Percentiles rank a stretch among this genome's conserved stretches.
phyloP scores from a whole-genome alignment of 2,113 vertebrate species.

The Amphiprion ocellaris region DNA sequence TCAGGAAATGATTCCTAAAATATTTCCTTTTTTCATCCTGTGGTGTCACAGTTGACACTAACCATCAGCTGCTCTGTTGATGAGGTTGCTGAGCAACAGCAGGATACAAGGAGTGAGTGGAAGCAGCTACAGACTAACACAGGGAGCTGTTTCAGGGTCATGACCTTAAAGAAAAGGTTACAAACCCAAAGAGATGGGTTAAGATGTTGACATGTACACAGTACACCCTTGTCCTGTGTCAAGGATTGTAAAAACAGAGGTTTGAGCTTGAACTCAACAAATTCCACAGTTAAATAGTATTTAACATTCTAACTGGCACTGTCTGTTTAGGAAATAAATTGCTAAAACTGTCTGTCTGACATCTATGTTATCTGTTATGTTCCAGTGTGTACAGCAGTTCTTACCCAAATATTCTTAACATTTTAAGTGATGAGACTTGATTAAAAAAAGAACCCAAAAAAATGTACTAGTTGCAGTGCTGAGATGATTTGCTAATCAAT shows the following conservation, averaged over 20 bases:
- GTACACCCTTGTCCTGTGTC: constrained; percentile 10
- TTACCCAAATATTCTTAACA: neutral
- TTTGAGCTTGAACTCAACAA: constrained; percentile 19
- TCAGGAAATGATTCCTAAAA: constrained; percentile 26
- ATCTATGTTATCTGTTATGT: neutral
- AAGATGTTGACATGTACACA: constrained; percentile 60
- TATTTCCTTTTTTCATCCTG: constrained; percentile 30
- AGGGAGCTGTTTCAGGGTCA: constrained; percentile 39
- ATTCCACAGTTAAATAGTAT: neutral
- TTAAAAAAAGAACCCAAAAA: no score
- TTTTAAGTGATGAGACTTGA: no score
- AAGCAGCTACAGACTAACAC: constrained; percentile 26
- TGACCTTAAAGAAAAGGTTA: constrained; percentile 44
- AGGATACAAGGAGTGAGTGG: constrained; percentile 33
- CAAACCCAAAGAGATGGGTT: constrained; percentile 15
- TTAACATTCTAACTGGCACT: neutral
- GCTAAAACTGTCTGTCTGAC: neutral
- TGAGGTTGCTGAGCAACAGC: constrained; percentile 53
- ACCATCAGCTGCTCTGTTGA: constrained; percentile 60
- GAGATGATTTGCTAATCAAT: no score
- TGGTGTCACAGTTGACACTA: constrained; percentile 47
- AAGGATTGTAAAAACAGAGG: constrained; percentile 29
- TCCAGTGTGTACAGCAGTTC: neutral
- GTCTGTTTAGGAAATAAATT: neutral
- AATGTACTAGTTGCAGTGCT: no score